Evolutionary conservation across 2,888 invertebrate genomes (phyloP).

Genomic region (Spisula subtruncata): DNA sequence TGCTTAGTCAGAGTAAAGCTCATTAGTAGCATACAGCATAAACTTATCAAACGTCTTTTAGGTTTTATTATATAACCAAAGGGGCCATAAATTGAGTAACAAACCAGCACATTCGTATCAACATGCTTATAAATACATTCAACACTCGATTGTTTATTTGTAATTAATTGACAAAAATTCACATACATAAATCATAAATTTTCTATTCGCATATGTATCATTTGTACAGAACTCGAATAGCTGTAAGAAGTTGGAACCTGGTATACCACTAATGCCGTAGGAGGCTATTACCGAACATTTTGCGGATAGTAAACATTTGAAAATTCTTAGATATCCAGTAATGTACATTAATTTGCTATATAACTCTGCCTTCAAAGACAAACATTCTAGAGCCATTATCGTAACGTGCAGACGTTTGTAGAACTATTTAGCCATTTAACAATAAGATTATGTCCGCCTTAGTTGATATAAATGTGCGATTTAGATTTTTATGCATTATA

Average conservation of each 20-base stretch:
- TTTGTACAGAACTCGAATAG: neutral
- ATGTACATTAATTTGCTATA: constrained; percentile 56
- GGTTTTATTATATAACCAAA: no score
- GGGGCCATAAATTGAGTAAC: no score
- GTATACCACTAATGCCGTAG: neutral
- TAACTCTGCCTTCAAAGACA: constrained; percentile 50
- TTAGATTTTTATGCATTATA: neutral
- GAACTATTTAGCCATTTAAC: constrained; percentile 31
- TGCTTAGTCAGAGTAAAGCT: no score
- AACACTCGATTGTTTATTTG: neutral
- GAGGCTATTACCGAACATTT: neutral
- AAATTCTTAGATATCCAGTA: constrained; percentile 36
- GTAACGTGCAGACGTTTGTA: constrained; percentile 36
- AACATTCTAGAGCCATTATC: constrained; percentile 30
- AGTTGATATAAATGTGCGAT: neutral
- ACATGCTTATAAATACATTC: no score
- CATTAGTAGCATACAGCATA: no score
- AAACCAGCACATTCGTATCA: no score
- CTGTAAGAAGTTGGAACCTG: neutral
- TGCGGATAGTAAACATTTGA: constrained; percentile 35
- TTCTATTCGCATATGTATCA: neutral
- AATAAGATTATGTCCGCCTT: constrained; percentile 21
- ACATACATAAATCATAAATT: constrained; percentile 1
- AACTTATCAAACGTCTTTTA: no score
- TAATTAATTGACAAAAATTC: constrained; percentile 1